These are phyloP conservation scores for Dascyllus trimaculatus DNA, from an alignment of 2,113 vertebrate genomes.

Conservation along the genomic window DNA sequence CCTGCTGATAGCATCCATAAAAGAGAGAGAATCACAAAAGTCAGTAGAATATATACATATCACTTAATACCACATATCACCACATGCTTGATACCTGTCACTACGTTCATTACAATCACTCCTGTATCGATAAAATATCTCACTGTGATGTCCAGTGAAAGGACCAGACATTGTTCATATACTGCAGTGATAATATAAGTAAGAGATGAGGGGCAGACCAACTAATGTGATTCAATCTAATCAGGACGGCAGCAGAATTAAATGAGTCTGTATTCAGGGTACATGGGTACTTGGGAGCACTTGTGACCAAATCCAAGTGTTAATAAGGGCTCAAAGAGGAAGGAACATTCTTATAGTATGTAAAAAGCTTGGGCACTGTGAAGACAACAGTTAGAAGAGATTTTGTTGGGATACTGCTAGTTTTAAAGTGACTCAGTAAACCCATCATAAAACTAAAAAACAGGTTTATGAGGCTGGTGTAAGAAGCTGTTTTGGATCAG, in stretches of 20 bases:
- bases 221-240: neutral
- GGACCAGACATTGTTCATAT: neutral
- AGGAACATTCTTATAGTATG: no score
- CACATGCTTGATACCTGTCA: no score
- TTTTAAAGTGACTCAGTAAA: no score
- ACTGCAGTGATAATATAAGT: neutral
- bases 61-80: no score
- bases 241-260: neutral
- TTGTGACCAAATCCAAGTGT: neutral
- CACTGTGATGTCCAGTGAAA: neutral
- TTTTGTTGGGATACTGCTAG: no score
- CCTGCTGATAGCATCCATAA: neutral
- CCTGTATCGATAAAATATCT: no score
- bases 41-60: neutral
- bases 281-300: neutral
- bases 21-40: neutral
- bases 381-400: no score
- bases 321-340: neutral
- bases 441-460: no score
- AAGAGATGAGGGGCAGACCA: no score
- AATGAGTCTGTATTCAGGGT: neutral
- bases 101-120: no score
- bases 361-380: no score
- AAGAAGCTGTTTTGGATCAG: constrained; percentile 3
- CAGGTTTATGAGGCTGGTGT: no score